phyloP scores from a whole-genome alignment of 2,113 vertebrate species.

The Cavia aperea region DNA sequence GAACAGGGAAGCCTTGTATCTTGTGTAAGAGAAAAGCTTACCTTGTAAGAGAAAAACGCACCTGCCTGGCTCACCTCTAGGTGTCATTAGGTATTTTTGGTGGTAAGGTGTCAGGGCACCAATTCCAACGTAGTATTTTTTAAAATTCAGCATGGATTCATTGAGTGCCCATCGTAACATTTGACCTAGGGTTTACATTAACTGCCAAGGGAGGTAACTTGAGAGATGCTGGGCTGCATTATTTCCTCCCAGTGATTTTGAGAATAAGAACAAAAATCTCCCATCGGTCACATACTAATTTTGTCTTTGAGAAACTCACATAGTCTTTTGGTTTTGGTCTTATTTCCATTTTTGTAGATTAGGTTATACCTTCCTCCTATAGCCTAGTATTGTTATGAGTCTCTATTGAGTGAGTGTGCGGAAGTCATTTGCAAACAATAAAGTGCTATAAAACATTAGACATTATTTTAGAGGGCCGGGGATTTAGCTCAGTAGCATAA shows the following conservation, averaged over 20 bases:
- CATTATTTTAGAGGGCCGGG: background rate
- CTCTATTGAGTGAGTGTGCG: background rate
- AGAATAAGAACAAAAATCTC: background rate
- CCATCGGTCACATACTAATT: background rate
- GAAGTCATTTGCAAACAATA: background rate
- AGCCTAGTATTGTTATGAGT: background rate
- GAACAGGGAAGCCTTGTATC: constrained; percentile 27
- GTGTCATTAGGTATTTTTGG: background rate
- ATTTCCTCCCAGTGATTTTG: background rate
- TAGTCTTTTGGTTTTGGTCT: background rate
- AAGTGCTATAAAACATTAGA: background rate
- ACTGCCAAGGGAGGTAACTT: background rate
- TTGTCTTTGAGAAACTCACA: background rate
- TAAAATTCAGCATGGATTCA: background rate
- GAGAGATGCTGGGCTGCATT: background rate
- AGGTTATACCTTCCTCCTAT: background rate
- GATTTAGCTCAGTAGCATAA: too few species aligned
- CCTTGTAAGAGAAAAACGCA: background rate
- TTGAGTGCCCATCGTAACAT: background rate
- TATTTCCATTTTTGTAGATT: constrained; percentile 5
- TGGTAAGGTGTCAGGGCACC: background rate
- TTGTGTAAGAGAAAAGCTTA: constrained; percentile 4
- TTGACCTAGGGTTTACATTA: background rate
- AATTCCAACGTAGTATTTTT: background rate
- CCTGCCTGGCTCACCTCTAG: background rate